These are phyloP conservation scores for Saguinus imperator DNA, from an alignment of 2,113 vertebrate genomes.

Conservation along the genomic window DNA sequence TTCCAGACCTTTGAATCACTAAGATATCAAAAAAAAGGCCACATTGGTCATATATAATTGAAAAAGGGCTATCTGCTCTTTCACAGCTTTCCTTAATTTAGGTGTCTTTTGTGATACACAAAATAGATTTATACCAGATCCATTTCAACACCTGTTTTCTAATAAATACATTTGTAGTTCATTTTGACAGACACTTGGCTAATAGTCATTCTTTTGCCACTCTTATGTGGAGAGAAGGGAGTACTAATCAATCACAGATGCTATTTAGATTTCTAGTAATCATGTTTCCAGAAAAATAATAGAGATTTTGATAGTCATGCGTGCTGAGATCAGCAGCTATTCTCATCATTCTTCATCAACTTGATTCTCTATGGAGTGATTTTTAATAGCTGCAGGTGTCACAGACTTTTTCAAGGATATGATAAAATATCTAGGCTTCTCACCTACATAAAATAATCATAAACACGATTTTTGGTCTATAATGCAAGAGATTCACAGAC, in stretches of 20 bases:
- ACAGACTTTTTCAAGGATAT: neutral
- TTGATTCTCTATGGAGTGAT: neutral
- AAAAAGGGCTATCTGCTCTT: conserved; percentile 80
- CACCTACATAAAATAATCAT: neutral
- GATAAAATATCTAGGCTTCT: neutral
- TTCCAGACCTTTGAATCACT: conserved; percentile 75
- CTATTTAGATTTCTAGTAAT: conserved; percentile 54
- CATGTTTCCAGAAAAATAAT: conserved; percentile 46
- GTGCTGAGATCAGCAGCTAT: neutral
- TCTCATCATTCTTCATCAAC: neutral
- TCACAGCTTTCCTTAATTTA: conserved; percentile 80
- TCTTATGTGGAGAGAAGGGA: conserved; percentile 60
- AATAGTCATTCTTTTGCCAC: conserved; percentile 53
- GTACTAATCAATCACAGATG: conserved; percentile 60
- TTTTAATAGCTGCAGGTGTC: neutral
- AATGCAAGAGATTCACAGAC: neutral
- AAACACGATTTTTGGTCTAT: neutral
- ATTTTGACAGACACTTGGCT: conserved; percentile 20
- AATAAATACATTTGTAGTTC: conserved; percentile 55
- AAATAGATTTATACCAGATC: conserved; percentile 74
- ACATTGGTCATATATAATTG: conserved; percentile 79
- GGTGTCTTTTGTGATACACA: conserved; percentile 71
- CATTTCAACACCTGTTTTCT: conserved; percentile 76
- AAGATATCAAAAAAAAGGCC: conserved; percentile 80
- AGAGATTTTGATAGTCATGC: neutral